Conservation (phyloP, 1,140 invertebrate species). For the Bombus vancouverensis region DNA sequence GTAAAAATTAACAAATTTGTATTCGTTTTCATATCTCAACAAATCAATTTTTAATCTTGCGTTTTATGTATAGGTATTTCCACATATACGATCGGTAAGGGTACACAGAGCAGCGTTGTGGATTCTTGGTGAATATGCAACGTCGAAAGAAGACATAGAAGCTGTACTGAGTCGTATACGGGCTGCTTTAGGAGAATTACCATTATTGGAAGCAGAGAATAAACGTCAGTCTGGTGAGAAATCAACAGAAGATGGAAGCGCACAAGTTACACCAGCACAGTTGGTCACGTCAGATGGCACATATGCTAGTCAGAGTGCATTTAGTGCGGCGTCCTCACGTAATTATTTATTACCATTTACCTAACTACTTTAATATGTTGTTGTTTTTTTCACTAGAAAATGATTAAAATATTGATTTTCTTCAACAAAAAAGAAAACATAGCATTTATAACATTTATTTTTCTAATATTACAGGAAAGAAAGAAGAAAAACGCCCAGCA, state of each 20-base stretch:
- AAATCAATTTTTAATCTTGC: constrained; percentile 13
- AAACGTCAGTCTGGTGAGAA: constrained; percentile 87
- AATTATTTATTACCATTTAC: neutral
- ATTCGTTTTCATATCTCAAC: no score
- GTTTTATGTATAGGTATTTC: constrained; percentile 83
- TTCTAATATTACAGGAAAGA: constrained; percentile 80
- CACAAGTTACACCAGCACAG: constrained; percentile 81
- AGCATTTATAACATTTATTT: neutral
- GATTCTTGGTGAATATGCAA: constrained; percentile 98
- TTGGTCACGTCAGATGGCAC: constrained; percentile 99
- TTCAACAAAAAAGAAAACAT: no score
- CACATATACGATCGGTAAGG: constrained; percentile 91
- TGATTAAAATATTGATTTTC: no score
- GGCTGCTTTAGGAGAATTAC: constrained; percentile 92
- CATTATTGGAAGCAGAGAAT: constrained; percentile 95
- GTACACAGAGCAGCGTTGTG: constrained; percentile 98
- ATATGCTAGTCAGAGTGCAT: constrained; percentile 98
- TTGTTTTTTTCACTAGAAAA: no score
- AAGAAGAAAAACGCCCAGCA: constrained; percentile 89
- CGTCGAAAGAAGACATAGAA: constrained; percentile 89
- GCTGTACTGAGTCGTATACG: constrained; percentile 90
- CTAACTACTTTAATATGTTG: no score
- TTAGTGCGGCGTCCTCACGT: constrained; percentile 87
- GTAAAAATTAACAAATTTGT: neutral
- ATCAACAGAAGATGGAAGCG: constrained; percentile 80